These are phyloP conservation scores for Pissodes strobi DNA, from an alignment of 1,140 invertebrate species.

Conservation along the genomic window DNA sequence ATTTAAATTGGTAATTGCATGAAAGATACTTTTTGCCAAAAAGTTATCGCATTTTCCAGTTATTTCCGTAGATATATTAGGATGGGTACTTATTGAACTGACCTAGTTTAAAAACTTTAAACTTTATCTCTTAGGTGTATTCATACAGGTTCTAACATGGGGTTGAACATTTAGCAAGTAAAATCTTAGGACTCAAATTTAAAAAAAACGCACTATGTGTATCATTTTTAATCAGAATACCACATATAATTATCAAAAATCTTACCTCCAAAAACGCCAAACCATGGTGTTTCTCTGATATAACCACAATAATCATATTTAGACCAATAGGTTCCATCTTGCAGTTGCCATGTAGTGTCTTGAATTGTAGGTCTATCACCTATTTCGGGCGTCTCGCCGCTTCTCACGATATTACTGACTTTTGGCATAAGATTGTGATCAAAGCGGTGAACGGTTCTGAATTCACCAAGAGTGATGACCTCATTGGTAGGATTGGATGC, in stretches of 20 bases:
- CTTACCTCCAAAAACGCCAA: slow-evolving; percentile 23
- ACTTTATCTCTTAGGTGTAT: too few species aligned
- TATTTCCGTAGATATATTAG: too few species aligned
- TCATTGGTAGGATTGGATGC: slow-evolving; percentile 13
- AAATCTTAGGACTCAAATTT: too few species aligned
- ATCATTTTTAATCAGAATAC: too few species aligned
- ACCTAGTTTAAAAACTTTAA: too few species aligned
- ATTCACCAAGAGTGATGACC: slow-evolving; percentile 1
- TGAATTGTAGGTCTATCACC: slow-evolving; percentile 14
- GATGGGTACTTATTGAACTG: too few species aligned
- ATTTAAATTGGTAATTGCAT: too few species aligned
- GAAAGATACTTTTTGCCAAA: too few species aligned
- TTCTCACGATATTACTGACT: slow-evolving; percentile 10
- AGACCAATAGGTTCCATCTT: slow-evolving; percentile 18
- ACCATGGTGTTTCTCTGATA: slow-evolving; percentile 19
- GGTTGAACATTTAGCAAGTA: too few species aligned
- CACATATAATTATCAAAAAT: background rate
- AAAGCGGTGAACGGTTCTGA: slow-evolving; percentile 14
- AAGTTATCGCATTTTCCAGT: too few species aligned
- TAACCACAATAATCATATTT: slow-evolving; percentile 29
- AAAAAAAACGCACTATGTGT: too few species aligned
- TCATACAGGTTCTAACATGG: too few species aligned
- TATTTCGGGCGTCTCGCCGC: slow-evolving; percentile 5
- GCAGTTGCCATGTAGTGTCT: slow-evolving; percentile 24
- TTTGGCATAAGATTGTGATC: slow-evolving; percentile 21